Evolutionary conservation across 2,888 invertebrate genomes (phyloP).

Genomic region (Cosmorhoe ocellata): DNA sequence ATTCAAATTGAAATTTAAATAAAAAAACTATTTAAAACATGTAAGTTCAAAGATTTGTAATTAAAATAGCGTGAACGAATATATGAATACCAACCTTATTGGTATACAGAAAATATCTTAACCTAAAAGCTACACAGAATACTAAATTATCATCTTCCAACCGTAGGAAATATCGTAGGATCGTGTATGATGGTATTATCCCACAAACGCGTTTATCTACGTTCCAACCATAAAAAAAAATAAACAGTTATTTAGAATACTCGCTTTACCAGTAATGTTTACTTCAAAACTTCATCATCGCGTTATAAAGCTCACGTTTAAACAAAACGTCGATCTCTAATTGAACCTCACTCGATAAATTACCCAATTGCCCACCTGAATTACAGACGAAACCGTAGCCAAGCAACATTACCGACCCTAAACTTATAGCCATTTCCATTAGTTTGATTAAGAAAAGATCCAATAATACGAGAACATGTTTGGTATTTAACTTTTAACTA

Average conservation of each 20-base stretch:
- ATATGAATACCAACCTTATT: not conserved
- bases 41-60: not conserved
- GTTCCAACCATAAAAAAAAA: not conserved
- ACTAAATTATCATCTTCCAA: slow-evolving; percentile 2
- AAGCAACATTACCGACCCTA: slow-evolving; percentile 50
- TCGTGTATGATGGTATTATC: not conserved
- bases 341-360: slow-evolving; percentile 24
- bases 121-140: slow-evolving; percentile 5
- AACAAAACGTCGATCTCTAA: slow-evolving; percentile 21
- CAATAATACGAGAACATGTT: slow-evolving; percentile 56
- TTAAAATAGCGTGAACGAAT: slow-evolving; percentile 2
- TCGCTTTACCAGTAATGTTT: not conserved
- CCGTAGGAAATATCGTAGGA: slow-evolving; percentile 6
- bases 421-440: slow-evolving; percentile 66
- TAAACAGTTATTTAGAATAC: slow-evolving; percentile 1
- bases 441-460: slow-evolving; percentile 73
- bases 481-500: slow-evolving; percentile 78
- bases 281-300: slow-evolving; percentile 24
- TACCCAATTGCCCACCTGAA: slow-evolving; percentile 28
- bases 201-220: slow-evolving; percentile 1
- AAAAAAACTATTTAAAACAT: not conserved
- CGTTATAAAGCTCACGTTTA: slow-evolving; percentile 26
- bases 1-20: not conserved
- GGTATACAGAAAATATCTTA: not conserved
- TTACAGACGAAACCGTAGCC: slow-evolving; percentile 37